Evolutionary conservation across 2,888 invertebrate genomes (phyloP).

Genomic region (Masnerella sp.): DNA sequence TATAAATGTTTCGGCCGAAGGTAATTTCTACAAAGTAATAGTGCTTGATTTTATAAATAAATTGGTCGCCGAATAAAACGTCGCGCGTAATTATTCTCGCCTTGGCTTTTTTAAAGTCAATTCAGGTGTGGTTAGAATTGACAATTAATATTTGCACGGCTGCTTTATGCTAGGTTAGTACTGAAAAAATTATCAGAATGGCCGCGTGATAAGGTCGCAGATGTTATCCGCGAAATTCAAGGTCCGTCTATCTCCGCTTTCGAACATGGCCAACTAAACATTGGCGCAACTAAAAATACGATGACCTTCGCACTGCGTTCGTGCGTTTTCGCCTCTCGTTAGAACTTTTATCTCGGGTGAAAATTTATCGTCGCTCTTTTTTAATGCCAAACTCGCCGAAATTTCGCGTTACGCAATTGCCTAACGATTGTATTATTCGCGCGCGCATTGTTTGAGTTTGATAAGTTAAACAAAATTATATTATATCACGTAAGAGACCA

Average conservation of each 20-base stretch:
- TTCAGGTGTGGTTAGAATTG: conserved; percentile 72
- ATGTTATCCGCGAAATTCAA: conserved; percentile 78
- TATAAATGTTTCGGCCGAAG: conserved; percentile 22
- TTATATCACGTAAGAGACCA: conserved; percentile 45
- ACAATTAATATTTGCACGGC: conserved; percentile 76
- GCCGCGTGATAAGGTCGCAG: conserved; percentile 75
- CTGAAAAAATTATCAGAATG: conserved; percentile 72
- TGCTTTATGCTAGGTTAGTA: conserved; percentile 78
- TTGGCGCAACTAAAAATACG: conserved; percentile 76
- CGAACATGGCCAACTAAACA: conserved; percentile 76
- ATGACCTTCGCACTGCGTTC: conserved; percentile 75
- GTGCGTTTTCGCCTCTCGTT: conserved; percentile 67
- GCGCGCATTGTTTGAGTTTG: conserved; percentile 33
- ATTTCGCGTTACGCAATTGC: conserved; percentile 26
- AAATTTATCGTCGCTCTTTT: conserved; percentile 24
- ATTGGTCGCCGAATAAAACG: not conserved
- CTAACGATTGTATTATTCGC: conserved; percentile 23
- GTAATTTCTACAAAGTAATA: no score
- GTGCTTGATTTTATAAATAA: no score
- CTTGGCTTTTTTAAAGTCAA: conserved; percentile 64
- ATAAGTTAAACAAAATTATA: conserved; percentile 21
- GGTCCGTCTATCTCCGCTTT: conserved; percentile 74
- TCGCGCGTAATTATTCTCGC: conserved; percentile 6
- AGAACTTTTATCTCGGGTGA: conserved; percentile 24
- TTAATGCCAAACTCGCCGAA: conserved; percentile 15